Base-by-base conservation (phyloP, 1,140 invertebrate genomes). In the Megalonaias nervosa region DNA sequence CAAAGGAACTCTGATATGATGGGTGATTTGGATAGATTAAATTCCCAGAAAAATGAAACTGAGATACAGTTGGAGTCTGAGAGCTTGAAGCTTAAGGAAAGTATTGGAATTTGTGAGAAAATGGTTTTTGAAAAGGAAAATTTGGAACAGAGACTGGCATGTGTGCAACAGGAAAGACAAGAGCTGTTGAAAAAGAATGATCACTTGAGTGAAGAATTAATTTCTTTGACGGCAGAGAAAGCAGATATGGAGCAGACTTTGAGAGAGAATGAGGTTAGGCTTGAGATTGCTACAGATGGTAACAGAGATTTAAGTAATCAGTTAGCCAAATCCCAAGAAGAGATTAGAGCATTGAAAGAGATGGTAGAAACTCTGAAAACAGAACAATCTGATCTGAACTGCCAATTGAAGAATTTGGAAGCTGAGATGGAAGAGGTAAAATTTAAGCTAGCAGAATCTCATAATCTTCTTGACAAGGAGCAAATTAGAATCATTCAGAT, bases 361-460 rank as follows among this genome's bases (percentile, higher is more conserved):
- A 23, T 55, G 12, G 55, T 76, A 13, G 38, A n/a, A 57, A n/a
- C 16, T 56, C 23, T 76, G 23, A 26, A 70, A 64, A n/a, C 15
- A 26, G 58, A 23, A 70, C 70, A 76, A 57, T 38, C 57, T 21
- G 74, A 71, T 48, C 38, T 71, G 62, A 61, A 70, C 62, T 23
- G 19, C 2, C 23, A 70, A 31, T 19, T 64, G 13, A 68, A 31
- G 15, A 65, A 38, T 55, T 66, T 67, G 12, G 61, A 71, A 60
- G 19, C 61, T 71, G 61, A 67, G 15, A 17, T 23, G 23, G 64
- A 77, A 61, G 66, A 73, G 55, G 14, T 67, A 61, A 21, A 31
- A 19, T 62, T 78, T 9, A 62, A 38, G 38, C 9, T 38, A 38
- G 6, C 4, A 9, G 38, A 38, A 9, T 6, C 38, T 38, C 38